Conservation (phyloP, 2,888 invertebrate genomes). For the Lepidocyrtinus sp. region DNA sequence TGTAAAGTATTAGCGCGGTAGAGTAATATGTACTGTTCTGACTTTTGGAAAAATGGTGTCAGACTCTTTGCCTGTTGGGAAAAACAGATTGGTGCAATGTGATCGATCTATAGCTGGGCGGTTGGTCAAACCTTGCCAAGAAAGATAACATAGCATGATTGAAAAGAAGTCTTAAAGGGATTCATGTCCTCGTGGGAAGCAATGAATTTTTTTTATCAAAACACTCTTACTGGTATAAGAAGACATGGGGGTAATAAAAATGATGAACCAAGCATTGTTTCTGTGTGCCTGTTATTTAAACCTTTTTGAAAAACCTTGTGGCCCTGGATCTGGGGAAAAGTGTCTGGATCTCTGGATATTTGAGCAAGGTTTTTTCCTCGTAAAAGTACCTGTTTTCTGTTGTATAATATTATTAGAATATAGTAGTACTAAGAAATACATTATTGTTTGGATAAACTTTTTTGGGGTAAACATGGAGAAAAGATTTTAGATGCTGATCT, state of each 20-base stretch:
- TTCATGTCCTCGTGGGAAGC: not conserved
- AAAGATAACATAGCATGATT: slow-evolving; percentile 6
- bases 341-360: not conserved
- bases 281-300: not conserved
- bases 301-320: not conserved
- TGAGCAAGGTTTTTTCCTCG: slow-evolving; percentile 3
- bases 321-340: not conserved
- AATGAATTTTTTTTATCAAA: too few relatives aligned
- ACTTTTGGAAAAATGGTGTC: slow-evolving; percentile 21
- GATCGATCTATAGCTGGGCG: not conserved
- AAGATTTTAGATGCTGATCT: slow-evolving; percentile 22
- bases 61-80: not conserved
- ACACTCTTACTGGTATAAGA: too few relatives aligned
- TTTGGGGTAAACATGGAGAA: slow-evolving; percentile 17
- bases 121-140: slow-evolving; percentile 4
- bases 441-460: slow-evolving; percentile 6
- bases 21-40: too few relatives aligned
- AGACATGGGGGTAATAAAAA: too few relatives aligned
- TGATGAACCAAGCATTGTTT: not conserved
- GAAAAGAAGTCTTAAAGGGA: too few relatives aligned
- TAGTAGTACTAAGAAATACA: not conserved
- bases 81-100: not conserved
- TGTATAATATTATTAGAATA: not conserved
- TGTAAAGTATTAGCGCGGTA: too few relatives aligned
- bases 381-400: not conserved